Evolutionary conservation across 2,113 vertebrate genomes (phyloP).

Genomic region (Shinisaurus crocodilurus): DNA sequence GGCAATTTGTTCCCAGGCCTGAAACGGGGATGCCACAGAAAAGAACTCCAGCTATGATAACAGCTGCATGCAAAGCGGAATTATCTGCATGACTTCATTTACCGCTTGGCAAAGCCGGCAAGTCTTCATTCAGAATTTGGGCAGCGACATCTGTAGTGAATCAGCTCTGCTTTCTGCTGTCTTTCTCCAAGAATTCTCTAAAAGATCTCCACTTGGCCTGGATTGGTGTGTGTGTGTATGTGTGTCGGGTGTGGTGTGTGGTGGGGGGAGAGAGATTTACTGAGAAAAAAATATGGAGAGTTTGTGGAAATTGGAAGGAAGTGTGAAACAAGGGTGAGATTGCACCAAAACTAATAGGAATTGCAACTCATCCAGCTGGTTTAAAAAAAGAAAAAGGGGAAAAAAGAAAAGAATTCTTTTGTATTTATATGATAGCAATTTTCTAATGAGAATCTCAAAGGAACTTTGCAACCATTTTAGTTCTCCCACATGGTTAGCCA

Average conservation of each 20-base stretch:
- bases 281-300: constrained; percentile 23
- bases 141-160: constrained; percentile 61
- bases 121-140: constrained; percentile 46
- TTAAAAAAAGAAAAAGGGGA: neutral
- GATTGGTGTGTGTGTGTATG: neutral
- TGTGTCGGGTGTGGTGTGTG: neutral
- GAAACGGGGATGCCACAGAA: neutral
- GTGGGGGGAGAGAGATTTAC: neutral
- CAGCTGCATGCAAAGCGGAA: constrained; percentile 55
- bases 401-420: neutral
- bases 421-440: neutral
- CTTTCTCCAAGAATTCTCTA: constrained; percentile 36
- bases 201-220: neutral
- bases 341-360: neutral
- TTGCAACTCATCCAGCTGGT: constrained; percentile 31
- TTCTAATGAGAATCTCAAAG: constrained; percentile 4
- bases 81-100: constrained; percentile 54
- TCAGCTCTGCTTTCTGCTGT: constrained; percentile 59
- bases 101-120: constrained; percentile 37
- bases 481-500: neutral
- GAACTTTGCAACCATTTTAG: neutral
- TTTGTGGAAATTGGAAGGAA: constrained; percentile 36
- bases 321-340: fast-evolving
- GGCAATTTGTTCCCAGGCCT: constrained; percentile 30
- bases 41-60: constrained; percentile 61